These are phyloP conservation scores for Idaea biselata DNA, from an alignment of 2,888 invertebrate species.

Conservation along the genomic window DNA sequence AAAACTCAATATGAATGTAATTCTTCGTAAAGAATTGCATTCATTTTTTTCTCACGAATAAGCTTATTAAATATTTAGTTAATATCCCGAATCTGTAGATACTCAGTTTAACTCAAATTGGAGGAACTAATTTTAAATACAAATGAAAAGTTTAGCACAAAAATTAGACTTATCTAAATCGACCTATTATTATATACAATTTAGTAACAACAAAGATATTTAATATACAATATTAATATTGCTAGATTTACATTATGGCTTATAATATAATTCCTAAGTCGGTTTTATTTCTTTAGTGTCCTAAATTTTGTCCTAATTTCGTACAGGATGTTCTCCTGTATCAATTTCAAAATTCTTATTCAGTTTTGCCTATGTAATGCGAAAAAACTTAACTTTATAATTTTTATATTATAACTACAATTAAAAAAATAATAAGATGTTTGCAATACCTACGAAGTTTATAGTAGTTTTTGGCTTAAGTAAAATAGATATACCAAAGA, in stretches of 20 bases:
- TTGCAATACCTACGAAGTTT: not conserved
- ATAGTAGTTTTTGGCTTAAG: not conserved
- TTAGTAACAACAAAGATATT: not conserved
- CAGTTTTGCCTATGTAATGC: not conserved
- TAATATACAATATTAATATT: too few species aligned
- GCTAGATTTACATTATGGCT: too few species aligned
- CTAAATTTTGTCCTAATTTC: too few species aligned
- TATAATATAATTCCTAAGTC: too few species aligned
- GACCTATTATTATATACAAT: not conserved
- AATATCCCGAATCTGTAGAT: not conserved
- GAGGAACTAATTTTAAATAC: not conserved
- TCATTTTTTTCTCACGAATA: not conserved
- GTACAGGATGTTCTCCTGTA: too few species aligned
- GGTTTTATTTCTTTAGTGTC: too few species aligned
- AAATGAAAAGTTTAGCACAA: not conserved
- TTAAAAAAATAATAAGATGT: not conserved
- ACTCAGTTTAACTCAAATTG: not conserved
- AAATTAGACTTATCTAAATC: not conserved
- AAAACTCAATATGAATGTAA: conserved; percentile 1
- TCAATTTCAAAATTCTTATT: too few species aligned
- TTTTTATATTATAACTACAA: not conserved
- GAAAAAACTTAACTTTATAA: not conserved
- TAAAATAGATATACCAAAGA: not conserved
- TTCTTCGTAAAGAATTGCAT: conserved; percentile 7
- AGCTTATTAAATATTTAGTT: not conserved